phyloP scores from a whole-genome alignment of 2,113 vertebrate species.

The Oreotrochilus melanogaster region DNA sequence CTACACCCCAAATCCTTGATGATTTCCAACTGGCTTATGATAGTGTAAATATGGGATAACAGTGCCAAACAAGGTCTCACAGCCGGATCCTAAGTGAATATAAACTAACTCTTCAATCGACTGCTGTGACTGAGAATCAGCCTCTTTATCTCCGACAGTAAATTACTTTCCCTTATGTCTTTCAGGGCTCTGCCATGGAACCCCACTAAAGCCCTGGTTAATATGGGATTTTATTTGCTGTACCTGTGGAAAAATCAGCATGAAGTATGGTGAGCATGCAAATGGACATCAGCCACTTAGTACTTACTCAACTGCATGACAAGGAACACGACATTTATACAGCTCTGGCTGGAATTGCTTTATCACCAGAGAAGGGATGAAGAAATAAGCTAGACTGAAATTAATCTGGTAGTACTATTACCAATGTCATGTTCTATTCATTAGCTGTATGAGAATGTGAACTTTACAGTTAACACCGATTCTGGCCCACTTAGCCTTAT shows the following conservation, averaged over 20 bases:
- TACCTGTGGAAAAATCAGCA: not conserved
- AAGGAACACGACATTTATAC: not conserved
- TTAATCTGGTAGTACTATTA: not conserved
- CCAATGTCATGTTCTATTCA: not conserved
- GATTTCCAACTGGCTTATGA: not conserved
- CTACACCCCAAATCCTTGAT: not conserved
- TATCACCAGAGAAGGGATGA: not conserved
- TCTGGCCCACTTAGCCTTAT: not conserved
- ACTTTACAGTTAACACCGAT: not conserved
- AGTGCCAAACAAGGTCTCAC: not conserved
- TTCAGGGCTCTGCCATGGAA: not conserved
- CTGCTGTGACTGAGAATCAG: not conserved
- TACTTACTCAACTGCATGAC: not conserved
- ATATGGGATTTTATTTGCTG: not conserved
- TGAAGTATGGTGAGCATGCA: fast-evolving
- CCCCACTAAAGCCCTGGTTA: not conserved
- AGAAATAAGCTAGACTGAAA: not conserved
- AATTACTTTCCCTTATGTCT: not conserved
- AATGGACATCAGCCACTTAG: not conserved
- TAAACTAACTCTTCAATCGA: not conserved
- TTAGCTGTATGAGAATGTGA: not conserved
- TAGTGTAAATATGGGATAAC: not conserved
- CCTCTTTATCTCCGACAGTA: not conserved
- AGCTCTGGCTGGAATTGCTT: not conserved
- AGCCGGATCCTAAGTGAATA: not conserved